phyloP scores from a whole-genome alignment of 2,888 invertebrate genomes.

The Pollenia angustigena region DNA sequence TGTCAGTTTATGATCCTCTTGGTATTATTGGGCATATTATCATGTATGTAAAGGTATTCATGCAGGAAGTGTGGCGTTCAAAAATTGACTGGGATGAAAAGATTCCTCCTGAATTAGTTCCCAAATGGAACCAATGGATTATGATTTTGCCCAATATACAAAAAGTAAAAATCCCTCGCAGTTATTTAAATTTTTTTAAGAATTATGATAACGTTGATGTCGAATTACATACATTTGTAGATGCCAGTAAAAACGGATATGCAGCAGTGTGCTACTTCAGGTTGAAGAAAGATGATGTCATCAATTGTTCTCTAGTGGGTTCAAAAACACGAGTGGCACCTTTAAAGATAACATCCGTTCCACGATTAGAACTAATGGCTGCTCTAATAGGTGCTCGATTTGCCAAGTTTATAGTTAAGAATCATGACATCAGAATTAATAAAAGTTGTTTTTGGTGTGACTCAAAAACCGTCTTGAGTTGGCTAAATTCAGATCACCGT shows the following conservation, averaged over 20 bases:
- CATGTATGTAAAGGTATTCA: conserved; percentile 34
- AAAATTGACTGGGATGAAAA: conserved; percentile 34
- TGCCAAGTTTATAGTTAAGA: too few relatives aligned
- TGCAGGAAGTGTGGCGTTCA: conserved; percentile 30
- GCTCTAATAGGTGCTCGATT: conserved; percentile 22
- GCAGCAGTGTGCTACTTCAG: neutral
- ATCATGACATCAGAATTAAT: too few relatives aligned
- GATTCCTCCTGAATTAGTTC: conserved; percentile 5
- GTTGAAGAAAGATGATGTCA: too few relatives aligned
- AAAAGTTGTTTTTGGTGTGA: neutral
- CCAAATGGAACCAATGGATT: conserved; percentile 46
- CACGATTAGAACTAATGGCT: conserved; percentile 19
- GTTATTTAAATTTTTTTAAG: neutral
- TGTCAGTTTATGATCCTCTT: conserved; percentile 51
- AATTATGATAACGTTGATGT: conserved; percentile 3
- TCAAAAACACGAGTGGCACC: neutral
- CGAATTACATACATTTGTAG: conserved; percentile 45
- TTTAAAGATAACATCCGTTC: conserved; percentile 12
- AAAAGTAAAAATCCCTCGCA: conserved; percentile 41
- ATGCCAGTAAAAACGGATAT: conserved; percentile 1
- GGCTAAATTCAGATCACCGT: neutral
- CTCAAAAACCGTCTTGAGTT: neutral
- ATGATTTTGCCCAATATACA: conserved; percentile 21
- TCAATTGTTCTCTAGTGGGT: too few relatives aligned
- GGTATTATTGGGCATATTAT: conserved; percentile 45